phyloP scores from a whole-genome alignment of 1,140 invertebrate species.

The Hestina assimilis region DNA sequence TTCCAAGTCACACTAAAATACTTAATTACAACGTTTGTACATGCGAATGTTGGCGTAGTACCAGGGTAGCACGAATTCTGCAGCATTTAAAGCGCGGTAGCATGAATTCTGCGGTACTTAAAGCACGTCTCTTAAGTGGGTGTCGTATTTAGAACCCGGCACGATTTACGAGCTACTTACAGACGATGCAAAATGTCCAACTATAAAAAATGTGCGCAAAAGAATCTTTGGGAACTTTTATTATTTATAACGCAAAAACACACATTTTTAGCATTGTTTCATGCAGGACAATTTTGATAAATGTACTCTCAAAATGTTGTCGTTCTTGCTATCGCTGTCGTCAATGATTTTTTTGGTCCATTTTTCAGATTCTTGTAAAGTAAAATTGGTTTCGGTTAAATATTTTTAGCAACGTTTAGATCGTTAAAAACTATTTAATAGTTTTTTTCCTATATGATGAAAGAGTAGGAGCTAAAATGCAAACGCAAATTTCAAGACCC shows the following conservation, averaged over 20 bases:
- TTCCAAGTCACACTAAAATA: background rate
- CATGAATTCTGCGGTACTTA: background rate
- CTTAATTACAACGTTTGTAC: background rate
- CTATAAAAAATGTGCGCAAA: background rate
- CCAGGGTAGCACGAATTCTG: too few relatives aligned
- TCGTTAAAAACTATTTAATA: too few relatives aligned
- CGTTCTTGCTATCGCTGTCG: background rate
- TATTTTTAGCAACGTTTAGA: too few relatives aligned
- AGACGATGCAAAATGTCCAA: slow-evolving; percentile 10
- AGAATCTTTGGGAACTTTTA: slow-evolving; percentile 4
- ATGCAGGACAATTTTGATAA: slow-evolving; percentile 17
- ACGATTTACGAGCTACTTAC: slow-evolving; percentile 9
- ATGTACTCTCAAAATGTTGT: slow-evolving; percentile 19
- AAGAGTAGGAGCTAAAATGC: too few relatives aligned
- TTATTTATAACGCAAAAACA: background rate
- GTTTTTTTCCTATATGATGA: too few relatives aligned
- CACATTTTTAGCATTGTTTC: slow-evolving; percentile 4
- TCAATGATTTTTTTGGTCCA: slow-evolving; percentile 15
- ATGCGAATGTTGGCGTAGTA: background rate
- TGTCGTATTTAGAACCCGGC: slow-evolving; percentile 2
- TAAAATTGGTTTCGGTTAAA: too few relatives aligned
- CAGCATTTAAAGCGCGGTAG: too few relatives aligned
- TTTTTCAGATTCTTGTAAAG: slow-evolving; percentile 1
- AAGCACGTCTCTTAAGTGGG: slow-evolving; percentile 5
- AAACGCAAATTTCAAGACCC: too few relatives aligned